Evolutionary conservation across 2,113 vertebrate genomes (phyloP).

Genomic region (Pachypanchax playfairii): DNA sequence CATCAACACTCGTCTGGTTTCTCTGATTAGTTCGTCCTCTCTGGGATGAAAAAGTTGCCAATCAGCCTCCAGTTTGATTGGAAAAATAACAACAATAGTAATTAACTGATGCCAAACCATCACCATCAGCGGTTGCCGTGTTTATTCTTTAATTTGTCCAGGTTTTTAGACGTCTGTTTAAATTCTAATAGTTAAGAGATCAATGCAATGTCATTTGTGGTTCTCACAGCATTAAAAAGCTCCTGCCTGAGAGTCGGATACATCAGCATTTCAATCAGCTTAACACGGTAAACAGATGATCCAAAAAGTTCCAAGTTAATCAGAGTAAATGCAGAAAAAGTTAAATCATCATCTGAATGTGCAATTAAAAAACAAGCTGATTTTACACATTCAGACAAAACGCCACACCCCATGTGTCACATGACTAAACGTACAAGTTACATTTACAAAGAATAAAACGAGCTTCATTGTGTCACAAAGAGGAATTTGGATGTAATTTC

Average conservation of each 20-base stretch:
- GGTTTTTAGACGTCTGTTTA: neutral
- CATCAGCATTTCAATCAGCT: neutral
- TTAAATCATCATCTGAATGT: neutral
- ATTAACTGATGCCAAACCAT: neutral
- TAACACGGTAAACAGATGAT: neutral
- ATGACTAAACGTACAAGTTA: too few relatives aligned
- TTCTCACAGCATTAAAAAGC: neutral
- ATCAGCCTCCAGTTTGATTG: slow-evolving; percentile 11
- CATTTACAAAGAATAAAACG: too few relatives aligned
- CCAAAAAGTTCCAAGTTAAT: neutral
- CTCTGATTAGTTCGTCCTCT: slow-evolving; percentile 6
- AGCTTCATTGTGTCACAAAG: too few relatives aligned
- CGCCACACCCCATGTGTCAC: too few relatives aligned
- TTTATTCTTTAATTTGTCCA: neutral
- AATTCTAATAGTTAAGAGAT: neutral
- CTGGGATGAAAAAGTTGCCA: neutral
- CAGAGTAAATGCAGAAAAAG: neutral
- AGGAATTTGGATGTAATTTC: too few relatives aligned
- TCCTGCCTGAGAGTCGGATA: neutral
- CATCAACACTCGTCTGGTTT: neutral
- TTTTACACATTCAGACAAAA: too few relatives aligned
- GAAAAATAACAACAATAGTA: neutral
- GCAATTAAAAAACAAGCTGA: too few relatives aligned
- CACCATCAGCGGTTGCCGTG: neutral
- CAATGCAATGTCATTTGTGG: neutral